Conservation (phyloP, 2,797 vertebrate species). For the Aphelocoma californica region DNA sequence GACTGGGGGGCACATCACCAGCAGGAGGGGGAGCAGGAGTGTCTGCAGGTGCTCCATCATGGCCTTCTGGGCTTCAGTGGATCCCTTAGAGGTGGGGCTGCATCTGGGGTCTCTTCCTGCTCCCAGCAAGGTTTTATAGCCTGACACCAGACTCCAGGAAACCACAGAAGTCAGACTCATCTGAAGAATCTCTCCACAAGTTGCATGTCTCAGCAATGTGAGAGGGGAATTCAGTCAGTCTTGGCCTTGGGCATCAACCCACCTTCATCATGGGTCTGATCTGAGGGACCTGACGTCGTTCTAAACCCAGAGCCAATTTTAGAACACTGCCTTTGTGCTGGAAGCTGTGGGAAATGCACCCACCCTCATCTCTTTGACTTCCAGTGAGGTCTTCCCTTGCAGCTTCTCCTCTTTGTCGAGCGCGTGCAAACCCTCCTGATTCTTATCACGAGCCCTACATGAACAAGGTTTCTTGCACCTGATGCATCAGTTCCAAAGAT, state of each 20-base stretch:
- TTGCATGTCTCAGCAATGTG: background rate
- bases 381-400: background rate
- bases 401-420: background rate
- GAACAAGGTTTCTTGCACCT: background rate
- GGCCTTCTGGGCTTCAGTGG: background rate
- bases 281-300: background rate
- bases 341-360: background rate
- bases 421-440: background rate
- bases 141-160: constrained; percentile 54
- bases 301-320: background rate
- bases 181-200: constrained; percentile 13
- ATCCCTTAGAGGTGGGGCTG: background rate
- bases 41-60: background rate
- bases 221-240: constrained; percentile 14
- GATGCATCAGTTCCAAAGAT: background rate
- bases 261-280: background rate
- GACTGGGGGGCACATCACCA: background rate
- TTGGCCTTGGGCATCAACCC: background rate
- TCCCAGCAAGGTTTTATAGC: constrained; percentile 51
- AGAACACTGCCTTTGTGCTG: background rate
- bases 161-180: constrained; percentile 27
- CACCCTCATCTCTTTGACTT: background rate
- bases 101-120: background rate
- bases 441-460: background rate
- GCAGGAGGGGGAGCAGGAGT: background rate